These are phyloP conservation scores for Chaetura pelagica DNA, from an alignment of 2,113 vertebrate species.

Conservation along the genomic window DNA sequence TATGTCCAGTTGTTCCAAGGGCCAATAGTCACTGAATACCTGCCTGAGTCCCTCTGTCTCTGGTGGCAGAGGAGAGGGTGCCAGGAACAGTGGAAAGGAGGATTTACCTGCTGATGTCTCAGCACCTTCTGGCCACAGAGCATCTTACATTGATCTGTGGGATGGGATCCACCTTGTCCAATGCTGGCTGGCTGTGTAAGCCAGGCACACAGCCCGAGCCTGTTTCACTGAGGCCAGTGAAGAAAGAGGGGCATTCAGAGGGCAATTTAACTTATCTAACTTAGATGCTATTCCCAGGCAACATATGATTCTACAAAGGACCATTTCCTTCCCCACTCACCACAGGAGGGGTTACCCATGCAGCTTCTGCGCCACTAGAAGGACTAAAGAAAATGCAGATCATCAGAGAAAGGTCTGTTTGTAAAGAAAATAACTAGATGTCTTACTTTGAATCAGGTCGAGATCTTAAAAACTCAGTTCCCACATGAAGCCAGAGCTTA, in stretches of 20 bases:
- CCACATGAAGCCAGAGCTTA: neutral
- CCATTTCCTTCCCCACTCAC: neutral
- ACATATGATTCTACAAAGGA: neutral
- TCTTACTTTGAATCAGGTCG: neutral
- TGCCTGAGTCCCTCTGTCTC: neutral
- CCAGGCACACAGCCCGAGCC: neutral
- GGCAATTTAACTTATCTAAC: neutral
- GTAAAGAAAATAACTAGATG: neutral
- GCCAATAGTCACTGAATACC: accelerated
- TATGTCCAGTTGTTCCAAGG: neutral
- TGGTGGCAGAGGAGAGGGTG: neutral
- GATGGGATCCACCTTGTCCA: neutral
- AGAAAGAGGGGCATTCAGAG: neutral
- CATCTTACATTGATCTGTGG: neutral
- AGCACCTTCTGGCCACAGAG: neutral
- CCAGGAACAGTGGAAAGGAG: neutral
- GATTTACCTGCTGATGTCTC: neutral
- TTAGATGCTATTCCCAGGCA: neutral
- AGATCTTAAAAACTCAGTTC: neutral
- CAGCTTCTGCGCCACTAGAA: neutral
- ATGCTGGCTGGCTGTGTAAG: neutral
- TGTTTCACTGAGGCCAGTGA: neutral
- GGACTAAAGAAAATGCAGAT: neutral
- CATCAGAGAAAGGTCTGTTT: neutral
- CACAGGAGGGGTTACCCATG: neutral